Conservation (phyloP, 2,888 invertebrate species). For the Campoplex nolae region DNA sequence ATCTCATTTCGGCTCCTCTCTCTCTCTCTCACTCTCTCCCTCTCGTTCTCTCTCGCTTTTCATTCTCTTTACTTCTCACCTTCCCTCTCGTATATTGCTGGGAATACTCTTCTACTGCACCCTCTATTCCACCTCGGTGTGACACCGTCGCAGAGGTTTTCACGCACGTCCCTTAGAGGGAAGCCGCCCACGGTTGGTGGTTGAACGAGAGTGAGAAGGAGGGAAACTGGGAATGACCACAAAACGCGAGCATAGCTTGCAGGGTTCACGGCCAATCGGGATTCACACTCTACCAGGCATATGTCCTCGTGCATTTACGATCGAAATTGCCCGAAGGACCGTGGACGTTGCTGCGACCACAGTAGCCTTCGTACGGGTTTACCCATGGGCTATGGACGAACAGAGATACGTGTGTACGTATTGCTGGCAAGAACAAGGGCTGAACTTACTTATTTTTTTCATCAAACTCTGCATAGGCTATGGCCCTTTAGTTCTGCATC, state of each 20-base stretch:
- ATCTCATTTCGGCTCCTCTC: constrained; percentile 68
- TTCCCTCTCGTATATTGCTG: background rate
- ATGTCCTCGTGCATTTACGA: constrained; percentile 53
- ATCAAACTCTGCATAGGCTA: background rate
- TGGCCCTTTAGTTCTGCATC: background rate
- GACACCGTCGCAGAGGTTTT: constrained; percentile 16
- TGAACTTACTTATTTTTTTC: background rate
- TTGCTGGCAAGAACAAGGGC: background rate
- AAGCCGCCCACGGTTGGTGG: background rate
- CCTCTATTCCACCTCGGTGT: background rate
- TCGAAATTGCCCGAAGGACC: constrained; percentile 49
- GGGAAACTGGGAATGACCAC: constrained; percentile 24
- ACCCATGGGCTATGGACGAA: background rate
- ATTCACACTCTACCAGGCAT: constrained; percentile 30
- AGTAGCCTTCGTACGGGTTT: constrained; percentile 40
- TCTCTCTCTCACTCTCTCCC: background rate
- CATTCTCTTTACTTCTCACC: background rate
- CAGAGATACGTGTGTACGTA: background rate
- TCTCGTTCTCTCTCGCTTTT: background rate
- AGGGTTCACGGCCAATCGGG: constrained; percentile 60
- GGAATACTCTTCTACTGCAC: too few species aligned
- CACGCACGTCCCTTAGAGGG: constrained; percentile 7
- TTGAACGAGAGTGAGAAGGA: background rate
- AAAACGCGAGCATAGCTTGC: constrained; percentile 20
- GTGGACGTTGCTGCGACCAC: constrained; percentile 28